Evolutionary conservation across 1,140 invertebrate species (phyloP).

Genomic region (Copidosoma floridanum): DNA sequence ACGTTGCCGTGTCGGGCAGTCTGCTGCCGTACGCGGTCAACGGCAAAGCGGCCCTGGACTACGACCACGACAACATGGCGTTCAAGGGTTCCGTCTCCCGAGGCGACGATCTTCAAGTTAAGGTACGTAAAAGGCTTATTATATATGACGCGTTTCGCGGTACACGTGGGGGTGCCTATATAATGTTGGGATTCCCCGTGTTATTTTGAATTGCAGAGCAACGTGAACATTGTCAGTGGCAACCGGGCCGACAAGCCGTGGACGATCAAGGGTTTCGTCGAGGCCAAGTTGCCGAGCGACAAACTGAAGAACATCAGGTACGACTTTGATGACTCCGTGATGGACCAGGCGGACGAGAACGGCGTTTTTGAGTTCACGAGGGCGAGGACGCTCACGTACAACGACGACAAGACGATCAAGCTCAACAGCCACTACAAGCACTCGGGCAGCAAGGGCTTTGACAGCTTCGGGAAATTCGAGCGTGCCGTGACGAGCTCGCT

Average conservation of each 20-base stretch:
- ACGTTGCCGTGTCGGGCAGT: slow-evolving; percentile 42
- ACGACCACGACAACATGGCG: slow-evolving; percentile 3
- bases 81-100: slow-evolving; percentile 37
- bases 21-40: slow-evolving; percentile 46
- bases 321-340: slow-evolving; percentile 35
- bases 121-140: slow-evolving; percentile 32
- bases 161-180: too few relatives aligned
- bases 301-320: slow-evolving; percentile 56
- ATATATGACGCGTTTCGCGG: not conserved
- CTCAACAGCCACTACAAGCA: slow-evolving; percentile 34
- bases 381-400: slow-evolving; percentile 52
- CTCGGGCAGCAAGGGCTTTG: slow-evolving; percentile 20
- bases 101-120: slow-evolving; percentile 37
- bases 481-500: slow-evolving; percentile 19
- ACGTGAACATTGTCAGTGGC: slow-evolving; percentile 52
- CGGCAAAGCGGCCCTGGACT: slow-evolving; percentile 21
- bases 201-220: slow-evolving; percentile 38
- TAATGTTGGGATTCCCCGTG: too few relatives aligned
- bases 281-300: slow-evolving; percentile 55
- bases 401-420: slow-evolving; percentile 58
- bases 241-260: slow-evolving; percentile 46
- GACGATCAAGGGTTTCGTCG: slow-evolving; percentile 41
- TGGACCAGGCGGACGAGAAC: slow-evolving; percentile 30
- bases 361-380: slow-evolving; percentile 33
- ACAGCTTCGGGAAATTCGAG: slow-evolving; percentile 16